These are phyloP conservation scores for Hoplodrina ambigua DNA, from an alignment of 2,888 invertebrate species.

Conservation along the genomic window DNA sequence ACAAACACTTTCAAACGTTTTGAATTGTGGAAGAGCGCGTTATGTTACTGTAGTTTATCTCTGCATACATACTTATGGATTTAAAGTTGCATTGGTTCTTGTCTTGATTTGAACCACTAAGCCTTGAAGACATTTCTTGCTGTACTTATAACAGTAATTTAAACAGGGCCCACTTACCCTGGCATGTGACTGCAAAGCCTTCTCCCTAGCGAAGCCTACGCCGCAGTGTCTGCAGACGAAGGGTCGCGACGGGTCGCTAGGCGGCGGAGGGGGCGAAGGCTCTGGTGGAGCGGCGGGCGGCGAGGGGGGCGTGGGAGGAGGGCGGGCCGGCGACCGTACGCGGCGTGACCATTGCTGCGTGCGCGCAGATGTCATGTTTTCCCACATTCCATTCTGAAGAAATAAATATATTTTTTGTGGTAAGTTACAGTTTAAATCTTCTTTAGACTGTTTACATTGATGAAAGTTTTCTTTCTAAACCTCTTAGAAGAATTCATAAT, in stretches of 20 bases:
- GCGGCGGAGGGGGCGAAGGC: conserved; percentile 76
- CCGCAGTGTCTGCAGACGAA: conserved; percentile 93
- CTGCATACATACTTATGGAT: no score
- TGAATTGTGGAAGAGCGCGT: no score
- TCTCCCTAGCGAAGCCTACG: conserved; percentile 95
- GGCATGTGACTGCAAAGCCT: conserved; percentile 94
- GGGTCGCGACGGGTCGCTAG: conserved; percentile 93
- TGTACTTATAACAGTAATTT: not conserved
- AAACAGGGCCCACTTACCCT: conserved; percentile 79
- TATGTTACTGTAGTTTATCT: no score
- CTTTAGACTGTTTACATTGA: no score
- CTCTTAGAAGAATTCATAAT: not conserved
- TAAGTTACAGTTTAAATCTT: no score
- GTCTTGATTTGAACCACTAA: no score
- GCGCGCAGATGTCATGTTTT: conserved; percentile 88
- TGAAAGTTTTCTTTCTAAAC: no score
- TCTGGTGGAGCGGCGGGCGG: conserved; percentile 68
- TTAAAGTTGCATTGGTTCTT: no score
- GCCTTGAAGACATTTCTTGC: no score
- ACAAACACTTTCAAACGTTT: no score
- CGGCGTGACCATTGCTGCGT: conserved; percentile 88
- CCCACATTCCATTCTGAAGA: conserved; percentile 81
- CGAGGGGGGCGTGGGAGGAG: conserved; percentile 75
- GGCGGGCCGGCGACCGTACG: conserved; percentile 70
- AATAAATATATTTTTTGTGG: not conserved